Conservation (phyloP, 2,797 vertebrate genomes). For the Clarias laeviceps region DNA sequence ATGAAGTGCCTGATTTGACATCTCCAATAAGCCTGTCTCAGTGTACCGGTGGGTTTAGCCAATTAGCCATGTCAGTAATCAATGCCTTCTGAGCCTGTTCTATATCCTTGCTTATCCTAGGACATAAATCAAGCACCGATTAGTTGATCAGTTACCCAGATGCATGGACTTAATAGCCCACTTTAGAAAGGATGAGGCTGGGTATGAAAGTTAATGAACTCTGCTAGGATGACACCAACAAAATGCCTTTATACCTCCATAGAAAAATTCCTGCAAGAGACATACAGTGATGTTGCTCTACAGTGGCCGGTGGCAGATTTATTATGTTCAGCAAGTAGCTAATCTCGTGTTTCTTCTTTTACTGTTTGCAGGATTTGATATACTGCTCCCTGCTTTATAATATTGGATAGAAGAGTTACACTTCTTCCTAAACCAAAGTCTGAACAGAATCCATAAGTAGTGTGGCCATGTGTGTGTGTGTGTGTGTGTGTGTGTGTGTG, state of each 20-base stretch:
- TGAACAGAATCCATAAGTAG: slow-evolving; percentile 19
- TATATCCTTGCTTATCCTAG: slow-evolving; percentile 72
- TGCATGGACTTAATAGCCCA: slow-evolving; percentile 74
- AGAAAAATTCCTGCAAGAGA: slow-evolving; percentile 39
- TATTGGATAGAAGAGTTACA: slow-evolving; percentile 14
- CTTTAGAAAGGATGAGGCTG: slow-evolving; percentile 75
- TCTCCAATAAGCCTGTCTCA: slow-evolving; percentile 80
- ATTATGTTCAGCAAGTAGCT: slow-evolving; percentile 34
- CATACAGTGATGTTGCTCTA: slow-evolving; percentile 46
- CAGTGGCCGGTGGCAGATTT: slow-evolving; percentile 51
- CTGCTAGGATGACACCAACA: slow-evolving; percentile 63
- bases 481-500: neutral
- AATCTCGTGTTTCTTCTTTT: slow-evolving; percentile 50
- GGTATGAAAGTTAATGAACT: slow-evolving; percentile 79
- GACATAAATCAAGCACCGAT: slow-evolving; percentile 81
- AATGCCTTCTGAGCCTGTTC: slow-evolving; percentile 72
- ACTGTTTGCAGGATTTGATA: slow-evolving; percentile 32
- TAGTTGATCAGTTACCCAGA: slow-evolving; percentile 78
- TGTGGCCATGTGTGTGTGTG: neutral
- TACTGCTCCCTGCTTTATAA: slow-evolving; percentile 36
- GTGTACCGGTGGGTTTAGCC: slow-evolving; percentile 77
- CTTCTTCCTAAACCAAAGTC: slow-evolving; percentile 15
- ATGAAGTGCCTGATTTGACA: slow-evolving; percentile 80
- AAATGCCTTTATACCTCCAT: slow-evolving; percentile 54
- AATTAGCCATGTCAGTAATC: slow-evolving; percentile 83